Evolutionary conservation across 2,888 invertebrate species (phyloP), one percentile per base, ranked within the genome.

Genomic region (Pecten maximus): DNA sequence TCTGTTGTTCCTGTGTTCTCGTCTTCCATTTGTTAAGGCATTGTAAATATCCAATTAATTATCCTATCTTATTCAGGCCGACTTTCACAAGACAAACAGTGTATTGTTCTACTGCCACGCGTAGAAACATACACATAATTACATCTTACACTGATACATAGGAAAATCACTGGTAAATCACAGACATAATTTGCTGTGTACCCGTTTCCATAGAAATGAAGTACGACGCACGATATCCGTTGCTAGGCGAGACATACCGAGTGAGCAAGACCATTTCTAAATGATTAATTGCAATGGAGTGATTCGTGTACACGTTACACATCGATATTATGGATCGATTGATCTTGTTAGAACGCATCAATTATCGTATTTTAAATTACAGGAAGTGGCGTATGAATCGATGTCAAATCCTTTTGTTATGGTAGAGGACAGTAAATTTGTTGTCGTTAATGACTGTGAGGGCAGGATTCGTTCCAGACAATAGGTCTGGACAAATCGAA

Each of bases 361-460:
- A 74, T 74, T 74, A 74, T 74, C 28, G 35, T 74, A 74, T 74
- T 74, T 74, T 74, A 74, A 74, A 74, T 35, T 74, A 74, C 74
- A 74, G 74, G 74, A 74, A 74, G 35, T 74, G 35, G 35, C 28
- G 28, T 28, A 74, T 28, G 28, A 74, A 74, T 28, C 74, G 35
- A 74, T 35, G 74, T 28, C 35, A 12, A 74, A 74, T 74, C 35
- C 74, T 23, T 74, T 74, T 74, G 74, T 74, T 74, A 16, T 3
- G 74, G 74, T 4, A 35, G 28, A 74, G 74, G 74, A 74, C 28
- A 74, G 74, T 74, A 74, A 74, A 74, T 74, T 8, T 28, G 35
- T 35, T 35, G 74, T 74, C 6, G 28, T 28, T 74, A 74, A 8
- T 74, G 28, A 23, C 74, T 35, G 12, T 6, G 35, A 74, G 74